Conservation (phyloP, 2,888 invertebrate species). For the Trichogramma dendrolimi region DNA sequence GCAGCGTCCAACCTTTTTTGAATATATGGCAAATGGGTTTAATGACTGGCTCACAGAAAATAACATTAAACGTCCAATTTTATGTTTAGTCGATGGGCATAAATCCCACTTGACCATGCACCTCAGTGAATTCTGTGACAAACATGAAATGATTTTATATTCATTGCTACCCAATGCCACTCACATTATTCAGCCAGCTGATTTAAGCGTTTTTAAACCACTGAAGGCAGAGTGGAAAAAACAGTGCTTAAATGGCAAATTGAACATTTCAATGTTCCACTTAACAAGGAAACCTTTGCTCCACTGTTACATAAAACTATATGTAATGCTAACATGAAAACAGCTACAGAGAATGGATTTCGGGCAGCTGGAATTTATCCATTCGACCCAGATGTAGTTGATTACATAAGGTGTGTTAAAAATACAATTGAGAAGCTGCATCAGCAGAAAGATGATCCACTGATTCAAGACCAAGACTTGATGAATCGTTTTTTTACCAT, state of each 20-base stretch:
- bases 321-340: background rate
- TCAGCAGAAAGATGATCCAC: background rate
- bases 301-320: conserved; percentile 21
- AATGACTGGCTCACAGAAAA: conserved; percentile 30
- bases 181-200: conserved; percentile 41
- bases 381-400: background rate
- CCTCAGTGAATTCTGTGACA: conserved; percentile 34
- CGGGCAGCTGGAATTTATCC: background rate
- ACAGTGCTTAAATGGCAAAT: background rate
- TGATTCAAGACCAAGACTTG: background rate
- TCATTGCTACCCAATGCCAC: conserved; percentile 32
- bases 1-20: conserved; percentile 38
- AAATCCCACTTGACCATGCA: conserved; percentile 33
- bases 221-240: conserved; percentile 29
- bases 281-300: background rate
- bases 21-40: conserved; percentile 35
- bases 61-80: conserved; percentile 32
- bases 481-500: background rate
- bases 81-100: conserved; percentile 37
- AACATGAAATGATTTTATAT: conserved; percentile 33
- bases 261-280: background rate
- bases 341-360: background rate
- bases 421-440: background rate
- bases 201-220: conserved; percentile 40
- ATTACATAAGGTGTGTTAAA: conserved; percentile 14